Base-by-base conservation (phyloP, 2,888 invertebrate genomes). In the Biston stratarius region DNA sequence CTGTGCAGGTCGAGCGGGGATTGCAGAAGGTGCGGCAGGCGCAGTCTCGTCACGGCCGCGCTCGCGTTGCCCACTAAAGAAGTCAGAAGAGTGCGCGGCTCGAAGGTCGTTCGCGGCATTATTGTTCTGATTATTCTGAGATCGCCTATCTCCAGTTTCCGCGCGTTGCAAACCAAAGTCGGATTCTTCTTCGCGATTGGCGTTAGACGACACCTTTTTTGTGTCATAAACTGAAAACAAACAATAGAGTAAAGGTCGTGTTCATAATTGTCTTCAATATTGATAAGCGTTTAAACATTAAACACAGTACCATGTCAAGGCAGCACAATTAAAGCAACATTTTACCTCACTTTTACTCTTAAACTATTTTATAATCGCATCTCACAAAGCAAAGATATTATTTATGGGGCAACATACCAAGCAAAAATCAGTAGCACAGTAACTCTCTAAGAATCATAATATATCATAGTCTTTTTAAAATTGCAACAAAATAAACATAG, bases 31-130 rank as follows among this genome's bases (percentile, higher is more conserved):
- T 45, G 77, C 45, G 70, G 77, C 38, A 75, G 74, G 74, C 7
- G 77, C 70, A 6, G 86, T 55, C n/a, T 93, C 94, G 60, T 94
- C 94, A 1, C 89, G 91, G 52, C 92, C 94, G 42, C 91, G 89
- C 57, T 94, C 93, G 14, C 91, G 89, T 73, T 90, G 92, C 0
- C 93, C 93, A 66, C 96, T 96, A 88, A 96, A 97, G 91, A 96
- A 97, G 86, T 97, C 96, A 0, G 96, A 96, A 67, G 96, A 96
- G 83, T 96, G 96, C 34, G 96, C 96, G 51, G 95, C 95, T 75
- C 96, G 95, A 67, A 96, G 95, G 77, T 96, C 96, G 65, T 95
- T 87, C 5, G 82, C 71, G 24, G 76, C 75, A 56, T 74, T 51
- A 24, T 74, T 78, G 48, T 76, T 82, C 58, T 86, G 64, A 40